A percentile compares a stretch with the other conserved stretches of the same genome.
phyloP scores from a whole-genome alignment of 2,888 invertebrate genomes.

The Lasioglossum figueresi region DNA sequence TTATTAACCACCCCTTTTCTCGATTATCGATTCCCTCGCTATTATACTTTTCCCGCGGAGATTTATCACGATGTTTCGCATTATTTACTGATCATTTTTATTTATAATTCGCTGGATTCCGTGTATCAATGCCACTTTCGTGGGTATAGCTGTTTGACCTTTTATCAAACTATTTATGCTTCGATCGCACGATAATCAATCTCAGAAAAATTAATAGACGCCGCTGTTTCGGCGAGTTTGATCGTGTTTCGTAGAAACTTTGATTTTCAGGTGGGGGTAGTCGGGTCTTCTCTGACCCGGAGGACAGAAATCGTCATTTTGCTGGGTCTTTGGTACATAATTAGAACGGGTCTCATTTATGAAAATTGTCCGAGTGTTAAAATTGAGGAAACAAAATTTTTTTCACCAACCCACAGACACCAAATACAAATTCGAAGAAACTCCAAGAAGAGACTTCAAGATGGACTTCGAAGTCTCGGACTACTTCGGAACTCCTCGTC shows the following conservation, averaged over 20 bases:
- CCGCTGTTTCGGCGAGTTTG: background rate
- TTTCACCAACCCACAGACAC: background rate
- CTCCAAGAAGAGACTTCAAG: background rate
- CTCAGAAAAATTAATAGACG: background rate
- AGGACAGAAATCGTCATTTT: background rate
- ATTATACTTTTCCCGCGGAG: background rate
- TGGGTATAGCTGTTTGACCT: background rate
- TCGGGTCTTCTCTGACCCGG: background rate
- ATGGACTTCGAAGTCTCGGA: no score
- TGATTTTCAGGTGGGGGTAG: background rate
- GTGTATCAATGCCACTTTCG: background rate
- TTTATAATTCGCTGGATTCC: background rate
- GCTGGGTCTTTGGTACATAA: no score
- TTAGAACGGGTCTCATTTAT: no score
- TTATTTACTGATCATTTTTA: background rate
- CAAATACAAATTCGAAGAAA: background rate
- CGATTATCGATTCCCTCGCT: background rate
- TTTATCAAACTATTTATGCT: background rate
- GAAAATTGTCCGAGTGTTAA: background rate
- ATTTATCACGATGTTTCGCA: background rate
- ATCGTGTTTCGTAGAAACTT: background rate
- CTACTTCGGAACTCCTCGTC: background rate
- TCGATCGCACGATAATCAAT: background rate
- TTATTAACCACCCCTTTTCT: slow-evolving; percentile 2
- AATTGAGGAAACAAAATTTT: background rate